Base-by-base conservation (phyloP, 1,140 invertebrate species). In the Aphis craccivora region DNA sequence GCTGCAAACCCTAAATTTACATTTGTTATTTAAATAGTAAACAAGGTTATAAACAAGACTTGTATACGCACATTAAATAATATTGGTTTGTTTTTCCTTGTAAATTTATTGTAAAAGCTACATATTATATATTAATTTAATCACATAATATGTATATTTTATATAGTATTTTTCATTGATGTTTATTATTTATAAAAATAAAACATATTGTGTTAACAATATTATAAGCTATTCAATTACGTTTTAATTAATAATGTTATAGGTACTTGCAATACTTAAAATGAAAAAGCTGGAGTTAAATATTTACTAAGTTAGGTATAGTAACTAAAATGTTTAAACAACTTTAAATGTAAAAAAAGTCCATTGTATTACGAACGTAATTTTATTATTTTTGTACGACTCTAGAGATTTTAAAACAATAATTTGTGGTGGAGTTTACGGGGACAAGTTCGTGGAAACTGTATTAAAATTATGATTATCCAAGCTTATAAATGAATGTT, bases 1-100 rank as follows among this genome's bases (percentile, higher is more conserved):
- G 35, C 6, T 53, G 20, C 45, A 51, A 89, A 53, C 87, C 87
- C 87, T 48, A 53, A 89, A 89, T 53, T 89, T 89, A 35, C 30
- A 51, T 37, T 89, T 89, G 23, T n/a, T 89, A 53, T 89, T 89
- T 89, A 37, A 89, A 89, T 53, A 53, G 87, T 48, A 18, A 89
- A 89, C 87, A 89, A 89, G 87, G 48, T 89, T 53, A 89, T 25
- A 11, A 45, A 51, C 45, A n/a, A 48, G 25, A 35, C 30, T 45
- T 45, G 48, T 53, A n/a, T 22, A 51, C 20, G n/a, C n/a, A 22
- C n/a, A 11, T 37, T 84, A 84, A 23, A n/a, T 23, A 37, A 37
- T 51, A 35, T 53, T 87, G 35, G 20, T 86, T 86, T n/a, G 40
- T 45, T 86, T 86, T 43, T 86, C 84, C 84, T 86, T 86, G 30